Base-by-base conservation (phyloP, 2,797 vertebrate species). In the Lindbergichthys nudifrons region DNA sequence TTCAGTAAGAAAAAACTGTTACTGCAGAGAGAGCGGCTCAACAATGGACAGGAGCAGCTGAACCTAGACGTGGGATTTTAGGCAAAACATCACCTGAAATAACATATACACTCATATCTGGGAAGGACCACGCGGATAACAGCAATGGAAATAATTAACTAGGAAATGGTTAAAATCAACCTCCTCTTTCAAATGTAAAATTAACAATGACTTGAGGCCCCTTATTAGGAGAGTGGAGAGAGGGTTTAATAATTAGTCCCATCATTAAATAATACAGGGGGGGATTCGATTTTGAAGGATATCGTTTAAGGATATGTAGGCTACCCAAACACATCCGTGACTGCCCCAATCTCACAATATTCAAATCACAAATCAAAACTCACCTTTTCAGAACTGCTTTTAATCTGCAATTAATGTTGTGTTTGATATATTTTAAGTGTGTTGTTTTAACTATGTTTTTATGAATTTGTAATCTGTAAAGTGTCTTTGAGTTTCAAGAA, bases 1-100 rank as follows among this genome's bases (percentile, higher is more conserved):
- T 42, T 73, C 62, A 48, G 52, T 3, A 30, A 3, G 68, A 70
- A 59, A 41, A 73, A 73, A 67, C 36, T 3, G 19, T 59, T 51
- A 23, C 51, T 13, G 67, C 19, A 57, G 58, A 46, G 50, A 57
- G 58, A 64, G 57, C 50, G 18, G 15, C 6, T 43, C 2, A 50
- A 75, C 61, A 14, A 50, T 26, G 10, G 56, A 45, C 42, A 26
- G 0, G 39, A 36, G 32, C 32, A 36, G 32, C 32, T 36, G 32
- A 36, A 36, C 32, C 32, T 36, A 36, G 32, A 36, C 32, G 32
- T 36, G 32, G 7, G 8, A 47, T 53, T 53, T 50, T 16, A 51
- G 13, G 7, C n/a, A 2, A 0, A 21, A 73, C 5, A 52, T 9
- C 21, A 39, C 2, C 13, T 4, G 42, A 32, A 32, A 4, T 14